A percentile compares a stretch with the other conserved stretches of the same genome.
phyloP scores from a whole-genome alignment of 2,113 vertebrate species.

The Leptobrachium ailaonicum region DNA sequence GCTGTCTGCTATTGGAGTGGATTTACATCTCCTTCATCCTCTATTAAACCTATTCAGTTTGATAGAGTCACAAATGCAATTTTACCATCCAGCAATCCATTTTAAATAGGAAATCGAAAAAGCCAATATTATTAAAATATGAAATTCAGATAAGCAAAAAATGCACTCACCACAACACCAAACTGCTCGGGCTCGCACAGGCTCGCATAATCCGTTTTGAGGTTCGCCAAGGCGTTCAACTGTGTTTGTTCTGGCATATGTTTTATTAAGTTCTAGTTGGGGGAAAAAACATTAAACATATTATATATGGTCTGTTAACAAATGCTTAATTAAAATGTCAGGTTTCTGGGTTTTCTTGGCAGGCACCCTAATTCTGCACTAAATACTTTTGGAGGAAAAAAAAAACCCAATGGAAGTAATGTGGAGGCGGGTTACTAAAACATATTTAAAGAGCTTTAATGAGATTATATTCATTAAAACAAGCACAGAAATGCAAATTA shows the following conservation, averaged over 20 bases:
- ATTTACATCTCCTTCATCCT: conserved; percentile 45
- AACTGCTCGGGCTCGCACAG: conserved; percentile 95
- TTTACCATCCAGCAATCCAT: conserved; percentile 19
- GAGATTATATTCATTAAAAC: too few relatives aligned
- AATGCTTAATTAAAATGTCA: too few relatives aligned
- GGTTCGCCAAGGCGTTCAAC: conserved; percentile 79
- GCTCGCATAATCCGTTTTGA: conserved; percentile 79
- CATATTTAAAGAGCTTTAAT: too few relatives aligned
- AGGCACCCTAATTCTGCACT: too few relatives aligned
- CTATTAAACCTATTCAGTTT: conserved; percentile 49
- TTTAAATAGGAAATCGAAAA: conserved; percentile 16
- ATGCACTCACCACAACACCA: conserved; percentile 87
- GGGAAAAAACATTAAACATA: background rate
- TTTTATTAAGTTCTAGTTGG: conserved; percentile 77
- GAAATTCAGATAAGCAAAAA: background rate
- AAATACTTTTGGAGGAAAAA: too few relatives aligned
- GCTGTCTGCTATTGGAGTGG: conserved; percentile 38
- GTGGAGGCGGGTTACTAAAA: too few relatives aligned
- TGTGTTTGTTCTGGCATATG: conserved; percentile 92
- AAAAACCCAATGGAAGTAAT: too few relatives aligned
- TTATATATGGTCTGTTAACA: too few relatives aligned
- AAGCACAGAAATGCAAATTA: too few relatives aligned
- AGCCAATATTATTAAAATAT: background rate
- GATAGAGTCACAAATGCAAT: conserved; percentile 47
- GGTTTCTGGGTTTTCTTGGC: too few relatives aligned